These are phyloP conservation scores for Corella eumyota DNA, from an alignment of 23 tunicate genomes.

Conservation along the genomic window DNA sequence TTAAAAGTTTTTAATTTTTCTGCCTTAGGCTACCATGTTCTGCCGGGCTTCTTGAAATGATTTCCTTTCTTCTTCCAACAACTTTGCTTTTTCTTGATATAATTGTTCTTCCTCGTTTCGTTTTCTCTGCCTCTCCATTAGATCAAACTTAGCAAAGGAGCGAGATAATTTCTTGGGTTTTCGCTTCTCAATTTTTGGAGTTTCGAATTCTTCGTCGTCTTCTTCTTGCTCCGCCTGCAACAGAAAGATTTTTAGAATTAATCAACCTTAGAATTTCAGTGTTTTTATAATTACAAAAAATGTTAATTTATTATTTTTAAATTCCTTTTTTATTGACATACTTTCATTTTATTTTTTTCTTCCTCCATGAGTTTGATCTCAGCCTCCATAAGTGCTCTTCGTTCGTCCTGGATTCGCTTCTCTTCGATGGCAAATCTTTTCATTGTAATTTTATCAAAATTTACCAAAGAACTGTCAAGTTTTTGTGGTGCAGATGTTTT, in stretches of 20 bases:
- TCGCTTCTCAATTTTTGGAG: neutral
- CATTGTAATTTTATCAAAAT: constrained; percentile 57
- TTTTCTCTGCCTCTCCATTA: constrained; percentile 27
- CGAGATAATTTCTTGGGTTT: constrained; percentile 31
- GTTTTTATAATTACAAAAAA: no score
- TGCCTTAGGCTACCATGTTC: constrained; percentile 25
- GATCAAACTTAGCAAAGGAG: constrained; percentile 56
- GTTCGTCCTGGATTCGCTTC: constrained; percentile 41
- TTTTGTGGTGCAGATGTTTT: constrained; percentile 15
- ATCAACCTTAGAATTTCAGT: no score
- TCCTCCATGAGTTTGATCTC: constrained; percentile 60
- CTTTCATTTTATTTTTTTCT: constrained; percentile 55
- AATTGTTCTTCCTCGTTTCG: constrained; percentile 29
- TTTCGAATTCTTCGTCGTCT: constrained; percentile 7
- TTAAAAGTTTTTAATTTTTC: no score
- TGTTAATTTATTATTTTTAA: no score
- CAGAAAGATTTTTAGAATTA: no score
- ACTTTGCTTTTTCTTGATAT: constrained; percentile 27
- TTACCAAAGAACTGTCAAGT: constrained; percentile 19
- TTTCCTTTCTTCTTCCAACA: constrained; percentile 46
- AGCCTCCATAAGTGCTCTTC: constrained; percentile 41
- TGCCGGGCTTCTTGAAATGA: constrained; percentile 31
- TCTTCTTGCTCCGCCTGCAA: constrained; percentile 10
- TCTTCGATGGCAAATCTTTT: constrained; percentile 52
- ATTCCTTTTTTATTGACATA: no score